Percentiles rank a stretch among this genome's conserved stretches.
These are phyloP conservation scores for Pterobdella sp. DNA, from an alignment of 2,888 invertebrate genomes.

Conservation along the genomic window DNA sequence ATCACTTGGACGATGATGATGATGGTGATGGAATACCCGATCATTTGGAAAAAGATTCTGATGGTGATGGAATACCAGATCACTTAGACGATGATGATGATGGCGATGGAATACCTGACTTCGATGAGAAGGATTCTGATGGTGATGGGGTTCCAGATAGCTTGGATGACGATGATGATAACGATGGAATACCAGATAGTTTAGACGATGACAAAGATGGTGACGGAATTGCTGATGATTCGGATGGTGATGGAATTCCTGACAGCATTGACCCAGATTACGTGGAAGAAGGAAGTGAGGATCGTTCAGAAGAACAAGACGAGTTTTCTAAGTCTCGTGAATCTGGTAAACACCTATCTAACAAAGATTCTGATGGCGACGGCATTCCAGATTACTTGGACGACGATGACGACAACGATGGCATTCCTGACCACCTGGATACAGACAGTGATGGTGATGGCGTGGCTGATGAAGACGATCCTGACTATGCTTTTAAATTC, in stretches of 20 bases:
- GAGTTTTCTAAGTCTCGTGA: constrained; percentile 35
- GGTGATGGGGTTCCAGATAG: constrained; percentile 38
- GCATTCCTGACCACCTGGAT: constrained; percentile 43
- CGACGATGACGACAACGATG: constrained; percentile 38
- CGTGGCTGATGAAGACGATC: constrained; percentile 39
- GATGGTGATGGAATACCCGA: constrained; percentile 40
- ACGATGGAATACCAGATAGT: constrained; percentile 43
- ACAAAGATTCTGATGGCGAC: constrained; percentile 40
- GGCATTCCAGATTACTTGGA: constrained; percentile 40
- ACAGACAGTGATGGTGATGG: constrained; percentile 42
- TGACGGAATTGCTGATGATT: constrained; percentile 38
- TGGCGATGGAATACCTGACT: constrained; percentile 39
- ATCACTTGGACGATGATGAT: constrained; percentile 33
- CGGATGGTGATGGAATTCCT: constrained; percentile 42
- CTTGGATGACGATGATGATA: constrained; percentile 37
- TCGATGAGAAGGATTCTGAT: constrained; percentile 35
- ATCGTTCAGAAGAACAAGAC: constrained; percentile 35
- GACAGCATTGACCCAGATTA: constrained; percentile 42
- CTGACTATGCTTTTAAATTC: constrained; percentile 38
- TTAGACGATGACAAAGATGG: constrained; percentile 40
- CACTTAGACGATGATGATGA: constrained; percentile 31
- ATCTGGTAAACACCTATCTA: constrained; percentile 38
- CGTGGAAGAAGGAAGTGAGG: constrained; percentile 35
- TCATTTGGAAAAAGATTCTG: constrained; percentile 31
- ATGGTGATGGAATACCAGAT: constrained; percentile 38